Evolutionary conservation across 1,140 invertebrate species (phyloP).

Genomic region (Elysia chlorotica): DNA sequence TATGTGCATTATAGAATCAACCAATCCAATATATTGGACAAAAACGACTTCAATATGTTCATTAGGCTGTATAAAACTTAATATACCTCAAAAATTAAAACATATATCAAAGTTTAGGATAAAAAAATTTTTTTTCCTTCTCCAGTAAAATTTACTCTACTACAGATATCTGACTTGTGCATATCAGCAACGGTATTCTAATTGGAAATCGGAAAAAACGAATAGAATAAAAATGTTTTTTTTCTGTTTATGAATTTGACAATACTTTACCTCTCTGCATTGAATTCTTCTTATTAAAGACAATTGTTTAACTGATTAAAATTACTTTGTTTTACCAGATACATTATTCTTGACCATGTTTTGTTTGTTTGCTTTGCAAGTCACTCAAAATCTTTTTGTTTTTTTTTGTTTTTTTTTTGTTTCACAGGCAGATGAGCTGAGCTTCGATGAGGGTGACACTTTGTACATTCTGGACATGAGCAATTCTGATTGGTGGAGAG

Average conservation of each 20-base stretch:
- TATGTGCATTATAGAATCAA: no score
- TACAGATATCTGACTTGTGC: no score
- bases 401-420: not conserved
- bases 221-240: not conserved
- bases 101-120: no score
- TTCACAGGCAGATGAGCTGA: conserved; percentile 64
- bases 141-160: no score
- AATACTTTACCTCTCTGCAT: not conserved
- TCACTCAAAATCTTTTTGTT: not conserved
- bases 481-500: conserved; percentile 68
- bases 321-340: not conserved
- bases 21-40: no score
- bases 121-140: no score
- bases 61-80: no score
- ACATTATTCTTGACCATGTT: no score
- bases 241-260: not conserved
- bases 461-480: conserved; percentile 70
- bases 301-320: not conserved
- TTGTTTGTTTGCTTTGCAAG: not conserved
- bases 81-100: no score
- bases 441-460: conserved; percentile 74
- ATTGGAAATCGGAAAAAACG: no score
- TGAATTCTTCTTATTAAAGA: not conserved
- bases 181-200: no score
- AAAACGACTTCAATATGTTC: no score